Conservation (phyloP, 2,797 vertebrate genomes). For the Somateria mollissima region DNA sequence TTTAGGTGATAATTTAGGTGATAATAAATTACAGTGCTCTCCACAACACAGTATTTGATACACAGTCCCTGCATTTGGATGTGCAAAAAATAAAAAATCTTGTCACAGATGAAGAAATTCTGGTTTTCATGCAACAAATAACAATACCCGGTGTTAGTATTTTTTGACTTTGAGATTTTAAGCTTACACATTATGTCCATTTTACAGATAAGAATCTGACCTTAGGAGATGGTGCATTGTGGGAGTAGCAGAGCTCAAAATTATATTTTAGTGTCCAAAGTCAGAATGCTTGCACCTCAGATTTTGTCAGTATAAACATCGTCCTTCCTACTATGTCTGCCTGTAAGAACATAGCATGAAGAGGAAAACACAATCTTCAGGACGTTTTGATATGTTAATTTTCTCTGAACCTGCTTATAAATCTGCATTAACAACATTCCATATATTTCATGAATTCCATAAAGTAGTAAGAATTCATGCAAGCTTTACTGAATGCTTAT, state of each 20-base stretch:
- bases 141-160: not conserved
- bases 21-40: not conserved
- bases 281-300: not conserved
- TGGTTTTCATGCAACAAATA: not conserved
- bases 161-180: not conserved
- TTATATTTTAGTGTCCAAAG: not conserved
- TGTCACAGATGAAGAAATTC: not conserved
- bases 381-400: not conserved
- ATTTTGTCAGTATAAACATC: not conserved
- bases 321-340: not conserved
- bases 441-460: not conserved
- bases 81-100: not conserved
- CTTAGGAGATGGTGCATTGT: not conserved
- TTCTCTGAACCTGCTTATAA: not conserved
- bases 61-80: not conserved
- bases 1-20: not conserved
- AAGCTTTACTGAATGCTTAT: conserved; percentile 3
- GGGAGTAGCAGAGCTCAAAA: not conserved
- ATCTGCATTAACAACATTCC: not conserved
- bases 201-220: not conserved
- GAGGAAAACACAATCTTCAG: not conserved
- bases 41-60: not conserved
- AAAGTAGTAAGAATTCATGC: not conserved
- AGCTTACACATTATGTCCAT: not conserved
- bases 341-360: not conserved